These are phyloP conservation scores for Diaperis boleti DNA, from an alignment of 2,888 invertebrate species.

Conservation along the genomic window DNA sequence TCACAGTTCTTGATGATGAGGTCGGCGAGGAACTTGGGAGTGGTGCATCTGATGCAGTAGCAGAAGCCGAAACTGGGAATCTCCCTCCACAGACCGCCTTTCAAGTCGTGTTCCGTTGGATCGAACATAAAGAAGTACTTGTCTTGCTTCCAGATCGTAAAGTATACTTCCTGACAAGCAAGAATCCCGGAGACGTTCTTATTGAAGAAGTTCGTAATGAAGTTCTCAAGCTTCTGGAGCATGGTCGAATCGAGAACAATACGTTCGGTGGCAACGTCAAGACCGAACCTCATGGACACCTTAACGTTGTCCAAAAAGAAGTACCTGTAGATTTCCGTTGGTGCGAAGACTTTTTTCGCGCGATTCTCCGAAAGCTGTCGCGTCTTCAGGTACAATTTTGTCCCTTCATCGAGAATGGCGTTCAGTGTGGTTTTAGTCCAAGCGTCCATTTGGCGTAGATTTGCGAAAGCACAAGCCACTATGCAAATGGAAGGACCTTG, in stretches of 20 bases:
- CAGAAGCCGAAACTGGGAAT: constrained; percentile 53
- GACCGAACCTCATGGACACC: constrained; percentile 56
- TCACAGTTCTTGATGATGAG: constrained; percentile 16
- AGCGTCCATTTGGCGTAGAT: constrained; percentile 69
- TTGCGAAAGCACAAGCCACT: constrained; percentile 70
- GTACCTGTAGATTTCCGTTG: constrained; percentile 55
- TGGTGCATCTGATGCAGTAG: constrained; percentile 43
- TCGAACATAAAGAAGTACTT: constrained; percentile 57
- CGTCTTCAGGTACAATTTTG: constrained; percentile 66
- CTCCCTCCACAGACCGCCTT: constrained; percentile 57
- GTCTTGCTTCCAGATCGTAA: constrained; percentile 58
- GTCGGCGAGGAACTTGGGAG: constrained; percentile 1
- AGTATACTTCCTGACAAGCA: constrained; percentile 50
- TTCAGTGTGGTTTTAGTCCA: constrained; percentile 74
- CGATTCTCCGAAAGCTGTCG: constrained; percentile 50
- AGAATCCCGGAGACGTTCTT: constrained; percentile 56
- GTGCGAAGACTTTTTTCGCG: constrained; percentile 49
- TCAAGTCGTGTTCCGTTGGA: constrained; percentile 58
- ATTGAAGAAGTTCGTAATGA: constrained; percentile 55
- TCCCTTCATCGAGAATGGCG: constrained; percentile 69
- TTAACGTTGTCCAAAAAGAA: constrained; percentile 55
- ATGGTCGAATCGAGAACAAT: constrained; percentile 38
- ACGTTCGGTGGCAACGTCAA: constrained; percentile 43
- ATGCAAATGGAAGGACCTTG: constrained; percentile 70
- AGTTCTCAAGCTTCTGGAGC: constrained; percentile 38